phyloP scores from a whole-genome alignment of 1,140 invertebrate genomes.

The Kradibia gibbosae region DNA sequence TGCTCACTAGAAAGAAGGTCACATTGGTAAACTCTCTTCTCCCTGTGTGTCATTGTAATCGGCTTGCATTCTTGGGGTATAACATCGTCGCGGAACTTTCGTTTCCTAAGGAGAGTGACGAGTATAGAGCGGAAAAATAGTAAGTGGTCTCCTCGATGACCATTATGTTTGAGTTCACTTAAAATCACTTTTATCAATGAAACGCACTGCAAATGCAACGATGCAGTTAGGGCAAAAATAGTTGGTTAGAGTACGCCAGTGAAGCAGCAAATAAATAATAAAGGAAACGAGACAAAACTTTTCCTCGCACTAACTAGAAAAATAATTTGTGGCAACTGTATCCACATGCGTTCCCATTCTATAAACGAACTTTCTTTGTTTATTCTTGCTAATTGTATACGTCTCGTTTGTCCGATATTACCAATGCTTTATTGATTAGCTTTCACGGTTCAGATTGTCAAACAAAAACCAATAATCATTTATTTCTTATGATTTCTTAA shows the following conservation, averaged over 20 bases:
- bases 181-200: conserved; percentile 64
- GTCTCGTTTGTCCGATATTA: no score
- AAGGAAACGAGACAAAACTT: conserved; percentile 9
- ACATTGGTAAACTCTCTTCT: background rate
- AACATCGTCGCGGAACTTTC: background rate
- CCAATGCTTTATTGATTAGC: no score
- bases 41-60: background rate
- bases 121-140: conserved; percentile 49
- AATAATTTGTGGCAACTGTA: conserved; percentile 34
- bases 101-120: conserved; percentile 19
- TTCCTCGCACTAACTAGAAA: background rate
- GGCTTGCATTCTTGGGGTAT: background rate
- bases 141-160: conserved; percentile 66
- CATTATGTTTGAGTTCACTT: conserved; percentile 69
- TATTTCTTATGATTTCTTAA: background rate
- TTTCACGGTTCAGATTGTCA: background rate
- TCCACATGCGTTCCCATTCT: conserved; percentile 21
- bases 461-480: background rate
- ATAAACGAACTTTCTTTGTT: no score
- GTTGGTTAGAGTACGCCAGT: background rate
- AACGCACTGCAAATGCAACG: background rate
- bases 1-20: no score
- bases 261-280: conserved; percentile 43
- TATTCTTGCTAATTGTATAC: no score
- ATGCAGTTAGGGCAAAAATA: conserved; percentile 27